These are phyloP conservation scores for Notoglanidium macrostoma DNA, from an alignment of 2,797 vertebrate species.

Conservation along the genomic window DNA sequence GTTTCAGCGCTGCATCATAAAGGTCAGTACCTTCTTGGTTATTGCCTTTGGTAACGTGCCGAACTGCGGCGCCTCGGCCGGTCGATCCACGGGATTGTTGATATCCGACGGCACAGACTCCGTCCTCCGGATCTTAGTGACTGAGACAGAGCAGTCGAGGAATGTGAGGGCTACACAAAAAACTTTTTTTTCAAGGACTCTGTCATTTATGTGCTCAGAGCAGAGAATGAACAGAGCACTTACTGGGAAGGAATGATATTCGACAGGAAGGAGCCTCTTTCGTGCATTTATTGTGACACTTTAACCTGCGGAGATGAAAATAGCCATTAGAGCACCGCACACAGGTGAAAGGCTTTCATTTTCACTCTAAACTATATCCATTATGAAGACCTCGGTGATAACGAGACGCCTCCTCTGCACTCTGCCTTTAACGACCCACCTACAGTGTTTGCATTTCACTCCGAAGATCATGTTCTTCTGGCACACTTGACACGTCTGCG, in stretches of 20 bases:
- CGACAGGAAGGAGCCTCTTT: constrained; percentile 95
- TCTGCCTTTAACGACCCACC: constrained; percentile 66
- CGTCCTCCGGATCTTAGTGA: constrained; percentile 92
- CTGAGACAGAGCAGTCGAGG: constrained; percentile 64
- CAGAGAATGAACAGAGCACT: constrained; percentile 60
- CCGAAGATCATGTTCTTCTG: constrained; percentile 94
- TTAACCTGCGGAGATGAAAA: constrained; percentile 81
- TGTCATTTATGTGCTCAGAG: constrained; percentile 6
- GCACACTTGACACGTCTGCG: constrained; percentile 96
- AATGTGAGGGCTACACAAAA: not conserved
- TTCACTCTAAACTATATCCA: not conserved
- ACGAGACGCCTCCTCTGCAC: not conserved
- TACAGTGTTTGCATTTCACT: constrained; percentile 90
- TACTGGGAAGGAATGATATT: constrained; percentile 93
- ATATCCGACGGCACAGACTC: constrained; percentile 98
- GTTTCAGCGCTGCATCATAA: not conserved
- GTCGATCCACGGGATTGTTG: constrained; percentile 94
- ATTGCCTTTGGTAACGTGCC: constrained; percentile 95
- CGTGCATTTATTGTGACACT: constrained; percentile 98
- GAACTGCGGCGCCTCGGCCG: constrained; percentile 86
- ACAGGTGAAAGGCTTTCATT: constrained; percentile 10
- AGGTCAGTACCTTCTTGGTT: constrained; percentile 89
- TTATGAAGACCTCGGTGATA: too few species aligned
- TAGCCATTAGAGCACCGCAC: constrained; percentile 21
- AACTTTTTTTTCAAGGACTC: not conserved